Evolutionary conservation across 2,888 invertebrate genomes (phyloP).

Genomic region (Helicoverpa assulta): DNA sequence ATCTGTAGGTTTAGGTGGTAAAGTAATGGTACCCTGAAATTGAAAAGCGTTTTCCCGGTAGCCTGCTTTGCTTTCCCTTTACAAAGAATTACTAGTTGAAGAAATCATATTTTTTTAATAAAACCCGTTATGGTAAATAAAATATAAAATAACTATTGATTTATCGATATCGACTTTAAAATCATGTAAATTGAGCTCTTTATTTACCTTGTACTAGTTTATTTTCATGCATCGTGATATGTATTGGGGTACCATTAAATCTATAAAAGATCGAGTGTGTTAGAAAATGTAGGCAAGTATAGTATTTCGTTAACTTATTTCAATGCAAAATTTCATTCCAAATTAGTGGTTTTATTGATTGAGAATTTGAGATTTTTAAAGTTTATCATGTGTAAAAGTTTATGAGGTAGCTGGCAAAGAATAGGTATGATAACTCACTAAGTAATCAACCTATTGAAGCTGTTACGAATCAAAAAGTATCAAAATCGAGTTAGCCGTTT

Average conservation of each 20-base stretch:
- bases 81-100: not conserved
- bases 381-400: not conserved
- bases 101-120: not conserved
- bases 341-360: slow-evolving; percentile 1
- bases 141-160: no score
- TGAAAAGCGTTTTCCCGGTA: not conserved
- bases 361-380: slow-evolving; percentile 1
- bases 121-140: not conserved
- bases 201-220: not conserved
- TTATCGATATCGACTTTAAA: not conserved
- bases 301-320: not conserved
- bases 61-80: not conserved
- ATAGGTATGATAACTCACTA: no score
- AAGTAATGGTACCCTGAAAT: not conserved
- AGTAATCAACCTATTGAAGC: no score
- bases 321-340: slow-evolving; percentile 1
- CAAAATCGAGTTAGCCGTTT: no score
- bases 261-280: not conserved
- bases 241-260: not conserved
- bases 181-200: not conserved
- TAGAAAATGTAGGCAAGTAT: not conserved
- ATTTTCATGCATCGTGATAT: not conserved
- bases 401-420: not conserved
- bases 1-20: slow-evolving; percentile 27
- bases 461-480: not conserved